Percentiles rank a stretch among this genome's conserved stretches.
phyloP scores from a whole-genome alignment of 2,888 invertebrate species.

The Galeruca laticollis region DNA sequence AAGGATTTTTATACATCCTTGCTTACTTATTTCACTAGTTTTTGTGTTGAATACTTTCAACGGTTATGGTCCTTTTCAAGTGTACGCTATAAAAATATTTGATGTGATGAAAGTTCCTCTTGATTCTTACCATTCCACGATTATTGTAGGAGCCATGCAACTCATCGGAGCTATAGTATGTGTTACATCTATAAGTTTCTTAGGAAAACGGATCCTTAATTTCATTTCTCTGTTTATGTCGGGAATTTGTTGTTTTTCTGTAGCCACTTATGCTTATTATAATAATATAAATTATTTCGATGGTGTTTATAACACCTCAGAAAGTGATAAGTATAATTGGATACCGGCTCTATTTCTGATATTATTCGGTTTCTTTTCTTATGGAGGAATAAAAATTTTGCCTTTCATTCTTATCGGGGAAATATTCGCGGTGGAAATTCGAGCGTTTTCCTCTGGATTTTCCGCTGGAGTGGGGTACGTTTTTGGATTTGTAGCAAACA shows the following conservation, averaged over 20 bases:
- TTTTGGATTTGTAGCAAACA: conserved; percentile 81
- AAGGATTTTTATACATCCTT: conserved; percentile 77
- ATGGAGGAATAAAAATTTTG: conserved; percentile 77
- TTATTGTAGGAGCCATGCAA: conserved; percentile 78
- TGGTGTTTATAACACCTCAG: background rate
- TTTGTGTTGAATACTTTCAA: conserved; percentile 83
- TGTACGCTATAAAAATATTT: conserved; percentile 82
- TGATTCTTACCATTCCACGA: conserved; percentile 81
- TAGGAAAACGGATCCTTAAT: conserved; percentile 79
- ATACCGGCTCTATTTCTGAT: conserved; percentile 77
- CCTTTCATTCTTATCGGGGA: conserved; percentile 88
- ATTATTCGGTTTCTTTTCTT: conserved; percentile 76
- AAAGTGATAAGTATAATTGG: conserved; percentile 67
- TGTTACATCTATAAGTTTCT: conserved; percentile 76
- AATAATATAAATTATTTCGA: conserved; percentile 56
- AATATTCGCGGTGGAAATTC: conserved; percentile 77
- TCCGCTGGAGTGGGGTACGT: conserved; percentile 81
- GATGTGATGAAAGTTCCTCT: conserved; percentile 78
- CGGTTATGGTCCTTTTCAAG: conserved; percentile 80
- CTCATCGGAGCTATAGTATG: conserved; percentile 76
- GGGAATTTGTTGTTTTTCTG: conserved; percentile 74
- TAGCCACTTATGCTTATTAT: conserved; percentile 69
- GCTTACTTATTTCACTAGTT: conserved; percentile 73
- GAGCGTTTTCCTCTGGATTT: conserved; percentile 80
- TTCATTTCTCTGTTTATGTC: conserved; percentile 77